These are phyloP conservation scores for Magallana gigas DNA, from an alignment of 1,140 invertebrate genomes.

Conservation along the genomic window DNA sequence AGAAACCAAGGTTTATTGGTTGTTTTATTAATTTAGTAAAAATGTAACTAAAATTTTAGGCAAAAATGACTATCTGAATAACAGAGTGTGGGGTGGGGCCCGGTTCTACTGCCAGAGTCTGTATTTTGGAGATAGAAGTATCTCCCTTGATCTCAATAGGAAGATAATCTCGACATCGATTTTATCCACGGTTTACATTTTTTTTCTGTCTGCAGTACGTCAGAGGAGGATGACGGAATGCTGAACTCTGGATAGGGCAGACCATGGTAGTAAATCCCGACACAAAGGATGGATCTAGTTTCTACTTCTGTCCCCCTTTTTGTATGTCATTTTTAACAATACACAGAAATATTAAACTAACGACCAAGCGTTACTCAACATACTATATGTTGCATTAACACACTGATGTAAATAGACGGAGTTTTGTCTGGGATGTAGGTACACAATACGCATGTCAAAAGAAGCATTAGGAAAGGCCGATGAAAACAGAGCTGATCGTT, in stretches of 20 bases:
- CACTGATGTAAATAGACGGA: neutral
- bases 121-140: too few relatives aligned
- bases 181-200: too few relatives aligned
- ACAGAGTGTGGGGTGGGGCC: too few relatives aligned
- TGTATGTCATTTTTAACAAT: conserved; percentile 2
- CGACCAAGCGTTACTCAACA: neutral
- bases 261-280: neutral
- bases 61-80: too few relatives aligned
- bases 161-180: too few relatives aligned
- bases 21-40: too few relatives aligned
- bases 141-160: too few relatives aligned
- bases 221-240: neutral
- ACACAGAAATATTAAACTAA: conserved; percentile 18
- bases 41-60: too few relatives aligned
- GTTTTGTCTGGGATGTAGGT: neutral
- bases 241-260: neutral
- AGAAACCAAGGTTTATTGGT: too few relatives aligned
- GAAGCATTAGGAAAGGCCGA: neutral
- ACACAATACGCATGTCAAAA: conserved; percentile 11
- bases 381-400: neutral
- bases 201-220: neutral
- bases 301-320: conserved; percentile 2
- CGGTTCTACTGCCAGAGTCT: too few relatives aligned
- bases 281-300: conserved; percentile 21
- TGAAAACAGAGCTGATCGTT: neutral